Evolutionary conservation across 2,888 invertebrate species (phyloP), one percentile per base, ranked within the genome.

Genomic region (Lithophane leautieri): DNA sequence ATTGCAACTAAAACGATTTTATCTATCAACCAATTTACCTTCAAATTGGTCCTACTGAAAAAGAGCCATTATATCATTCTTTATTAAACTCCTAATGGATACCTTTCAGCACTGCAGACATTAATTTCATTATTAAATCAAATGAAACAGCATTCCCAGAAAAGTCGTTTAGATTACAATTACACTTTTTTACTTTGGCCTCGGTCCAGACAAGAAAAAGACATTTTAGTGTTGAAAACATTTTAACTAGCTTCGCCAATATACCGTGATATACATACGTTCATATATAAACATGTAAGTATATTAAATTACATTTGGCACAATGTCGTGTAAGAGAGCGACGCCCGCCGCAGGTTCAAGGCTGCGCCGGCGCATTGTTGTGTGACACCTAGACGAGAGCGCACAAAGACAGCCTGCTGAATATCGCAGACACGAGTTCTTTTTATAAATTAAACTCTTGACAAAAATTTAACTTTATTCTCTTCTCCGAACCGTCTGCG

Each of bases 281-380:
- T 47, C 22, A 71, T 71, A 70, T 60, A 80, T 83, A 85, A 61
- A 67, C 83, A 87, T 78, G 40, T n/a, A n/a, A n/a, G n/a, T 76
- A 78, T 84, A 90, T 89, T 89, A 84, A 73, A 88, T 89, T 89
- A 89, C 89, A 89, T 93, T 92, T 93, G 92, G 93, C 93, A 92
- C 89, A 87, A 87, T 84, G 86, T 82, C 84, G 81, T 73, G 81
- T 77, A 85, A 71, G 89, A 88, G 92, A 88, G 88, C 92, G 90
- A 87, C 87, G 92, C 68, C 90, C 89, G 85, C 72, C 84, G 82
- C 88, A 88, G 89, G 93, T 93, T 93, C 93, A 93, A 93, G 93
- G 93, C 86, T 90, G 89, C 83, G 87, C 58, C 63, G 75, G 87
- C 89, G 91, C 90, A 90, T 90, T 91, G 91, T 92, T 89, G 81